Evolutionary conservation across 2,113 vertebrate genomes (phyloP).

Genomic region (Vidua macroura): DNA sequence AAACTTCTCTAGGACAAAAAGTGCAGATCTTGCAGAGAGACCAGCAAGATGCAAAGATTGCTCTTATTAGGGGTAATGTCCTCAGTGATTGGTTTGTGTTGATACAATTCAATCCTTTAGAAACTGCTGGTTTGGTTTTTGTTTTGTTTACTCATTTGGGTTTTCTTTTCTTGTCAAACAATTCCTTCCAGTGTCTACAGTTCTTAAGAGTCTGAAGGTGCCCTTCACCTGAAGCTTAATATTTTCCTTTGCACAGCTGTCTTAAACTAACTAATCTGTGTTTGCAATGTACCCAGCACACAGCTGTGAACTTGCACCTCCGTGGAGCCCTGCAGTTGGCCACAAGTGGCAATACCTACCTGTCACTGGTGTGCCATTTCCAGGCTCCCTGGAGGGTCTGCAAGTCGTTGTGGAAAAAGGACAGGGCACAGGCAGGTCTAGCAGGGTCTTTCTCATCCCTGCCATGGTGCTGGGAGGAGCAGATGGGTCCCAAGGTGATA

Average conservation of each 20-base stretch:
- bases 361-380: neutral
- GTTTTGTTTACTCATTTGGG: rapidly evolving
- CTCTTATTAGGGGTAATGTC: neutral
- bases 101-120: neutral
- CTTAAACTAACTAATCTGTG: neutral
- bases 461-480: neutral
- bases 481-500: neutral
- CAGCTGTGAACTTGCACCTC: neutral
- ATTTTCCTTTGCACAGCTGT: neutral
- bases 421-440: neutral
- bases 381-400: neutral
- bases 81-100: neutral
- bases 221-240: neutral
- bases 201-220: neutral
- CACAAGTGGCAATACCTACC: neutral
- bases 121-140: neutral
- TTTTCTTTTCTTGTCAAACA: neutral
- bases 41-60: neutral
- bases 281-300: neutral
- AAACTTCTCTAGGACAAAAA: neutral
- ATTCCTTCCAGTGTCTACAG: neutral
- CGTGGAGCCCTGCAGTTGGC: neutral
- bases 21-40: neutral
- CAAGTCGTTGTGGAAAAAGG: neutral
- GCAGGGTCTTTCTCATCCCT: neutral